Evolutionary conservation across 2,888 invertebrate species (phyloP).

Genomic region (Drosophila koepferae): DNA sequence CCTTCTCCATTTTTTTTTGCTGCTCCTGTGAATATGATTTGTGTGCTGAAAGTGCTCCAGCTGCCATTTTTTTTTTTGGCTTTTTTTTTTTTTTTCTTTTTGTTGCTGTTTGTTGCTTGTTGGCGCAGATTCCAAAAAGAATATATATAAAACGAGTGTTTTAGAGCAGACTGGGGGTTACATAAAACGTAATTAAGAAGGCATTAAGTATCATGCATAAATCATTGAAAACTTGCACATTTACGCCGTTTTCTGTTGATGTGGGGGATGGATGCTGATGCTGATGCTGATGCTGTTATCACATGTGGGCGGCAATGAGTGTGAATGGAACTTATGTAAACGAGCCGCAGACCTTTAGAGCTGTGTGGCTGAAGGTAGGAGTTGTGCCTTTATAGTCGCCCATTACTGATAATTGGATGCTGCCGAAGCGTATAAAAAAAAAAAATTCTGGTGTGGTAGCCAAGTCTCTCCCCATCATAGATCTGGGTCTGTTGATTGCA

Average conservation of each 20-base stretch:
- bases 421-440: not conserved
- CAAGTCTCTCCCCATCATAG: constrained; percentile 46
- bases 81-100: constrained; percentile 10
- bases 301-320: constrained; percentile 39
- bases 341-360: not conserved
- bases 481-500: constrained; percentile 76
- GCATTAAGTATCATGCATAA: constrained; percentile 79
- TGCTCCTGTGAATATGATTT: constrained; percentile 66
- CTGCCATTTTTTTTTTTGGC: constrained; percentile 27
- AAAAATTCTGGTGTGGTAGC: constrained; percentile 31
- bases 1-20: constrained; percentile 2
- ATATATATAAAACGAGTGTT: constrained; percentile 43
- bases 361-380: constrained; percentile 4
- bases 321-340: constrained; percentile 1
- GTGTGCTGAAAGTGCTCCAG: constrained; percentile 51
- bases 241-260: constrained; percentile 10
- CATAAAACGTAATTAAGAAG: constrained; percentile 81
- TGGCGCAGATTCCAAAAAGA: constrained; percentile 47
- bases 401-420: constrained; percentile 43
- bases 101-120: constrained; percentile 10
- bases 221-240: constrained; percentile 69
- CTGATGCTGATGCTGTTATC: constrained; percentile 18
- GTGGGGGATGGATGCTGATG: not conserved
- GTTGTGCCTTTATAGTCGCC: constrained; percentile 17
- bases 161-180: constrained; percentile 16